Percentiles rank a stretch among this genome's conserved stretches.
Evolutionary conservation across 2,113 vertebrate genomes (phyloP).

Genomic region (Forbesichthys agassizii): DNA sequence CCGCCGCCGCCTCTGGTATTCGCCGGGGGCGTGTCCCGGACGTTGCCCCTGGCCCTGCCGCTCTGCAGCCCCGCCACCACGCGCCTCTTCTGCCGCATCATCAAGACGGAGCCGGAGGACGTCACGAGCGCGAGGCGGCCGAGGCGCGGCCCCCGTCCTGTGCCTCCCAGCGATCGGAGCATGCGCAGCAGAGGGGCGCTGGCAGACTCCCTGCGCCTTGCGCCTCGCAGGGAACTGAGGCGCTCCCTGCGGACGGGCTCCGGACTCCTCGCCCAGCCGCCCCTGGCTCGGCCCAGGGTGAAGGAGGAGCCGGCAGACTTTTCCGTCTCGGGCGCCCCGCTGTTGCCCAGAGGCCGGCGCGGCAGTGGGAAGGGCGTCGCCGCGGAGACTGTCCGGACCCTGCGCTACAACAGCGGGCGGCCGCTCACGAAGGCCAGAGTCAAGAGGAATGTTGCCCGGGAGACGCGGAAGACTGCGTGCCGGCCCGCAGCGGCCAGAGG

Average conservation of each 20-base stretch:
- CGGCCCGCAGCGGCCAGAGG: constrained; percentile 39
- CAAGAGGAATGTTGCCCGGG: constrained; percentile 23
- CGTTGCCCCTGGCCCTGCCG: constrained; percentile 60
- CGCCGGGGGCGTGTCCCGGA: neutral
- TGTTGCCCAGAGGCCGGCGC: neutral
- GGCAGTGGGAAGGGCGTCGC: constrained; percentile 22
- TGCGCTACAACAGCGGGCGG: constrained; percentile 66
- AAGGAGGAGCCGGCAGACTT: constrained; percentile 69
- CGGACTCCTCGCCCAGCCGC: constrained; percentile 26
- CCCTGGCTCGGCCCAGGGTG: constrained; percentile 25
- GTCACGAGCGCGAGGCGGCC: constrained; percentile 17
- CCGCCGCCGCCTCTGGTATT: constrained; percentile 35
- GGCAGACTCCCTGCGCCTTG: constrained; percentile 53
- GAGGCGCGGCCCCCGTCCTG: neutral
- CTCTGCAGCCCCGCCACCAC: constrained; percentile 70
- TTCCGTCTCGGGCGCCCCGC: constrained; percentile 56
- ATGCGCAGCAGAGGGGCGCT: constrained; percentile 65
- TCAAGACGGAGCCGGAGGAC: constrained; percentile 55
- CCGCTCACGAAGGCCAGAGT: constrained; percentile 49
- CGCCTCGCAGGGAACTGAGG: constrained; percentile 56
- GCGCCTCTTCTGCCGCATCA: constrained; percentile 58
- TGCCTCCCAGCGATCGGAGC: constrained; percentile 65
- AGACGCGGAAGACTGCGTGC: constrained; percentile 25
- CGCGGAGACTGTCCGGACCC: constrained; percentile 39
- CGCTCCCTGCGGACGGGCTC: constrained; percentile 48